Base-by-base conservation (phyloP, 1,140 invertebrate species). In the Sarcophaga peregrina region DNA sequence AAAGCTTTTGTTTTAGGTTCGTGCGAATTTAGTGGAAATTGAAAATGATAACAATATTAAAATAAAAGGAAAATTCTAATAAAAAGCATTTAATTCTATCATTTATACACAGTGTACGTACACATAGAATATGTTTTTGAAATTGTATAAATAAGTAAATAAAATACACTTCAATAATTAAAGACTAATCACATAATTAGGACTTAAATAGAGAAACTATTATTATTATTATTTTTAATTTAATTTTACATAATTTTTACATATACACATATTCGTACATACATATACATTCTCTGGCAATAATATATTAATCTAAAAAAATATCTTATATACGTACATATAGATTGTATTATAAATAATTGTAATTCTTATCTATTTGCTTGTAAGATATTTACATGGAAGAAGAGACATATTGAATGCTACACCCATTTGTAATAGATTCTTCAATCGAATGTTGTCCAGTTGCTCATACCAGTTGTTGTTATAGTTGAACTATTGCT, bases 371-470 rank as follows among this genome's bases (percentile, higher is more conserved):
- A 68, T 68, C 20, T 68, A 17, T 72, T 72, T 25, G 25, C 25
- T 25, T 72, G 9, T 72, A 72, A 72, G 37, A 20, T 72, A 72
- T 72, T 72, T 72, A 72, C 62, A 72, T 25, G 10, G 17, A 72
- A 72, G 20, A 72, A 72, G 7, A 20, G 62, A 25, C 37, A 9
- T 72, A 72, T 25, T n/a, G 58, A 62, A 62, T 37, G 25, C 25
- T 37, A 37, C 25, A 37, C 1, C 25, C 25, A 37, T 37, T 37
- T 37, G 25, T 37, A 37, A 37, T 37, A 37, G n/a, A 73, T 78
- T 84, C 25, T 37, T 37, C 86, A 90, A 83, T 90, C 88, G 83
- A 90, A 90, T 81, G 87, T 90, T 72, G 88, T 90, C 88, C 88
- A 90, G 84, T 89, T 89, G 80, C 82, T 87, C 87, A 89, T 90